These are phyloP conservation scores for Hirudinaria manillensis DNA, from an alignment of 2,888 invertebrate genomes.

Conservation along the genomic window DNA sequence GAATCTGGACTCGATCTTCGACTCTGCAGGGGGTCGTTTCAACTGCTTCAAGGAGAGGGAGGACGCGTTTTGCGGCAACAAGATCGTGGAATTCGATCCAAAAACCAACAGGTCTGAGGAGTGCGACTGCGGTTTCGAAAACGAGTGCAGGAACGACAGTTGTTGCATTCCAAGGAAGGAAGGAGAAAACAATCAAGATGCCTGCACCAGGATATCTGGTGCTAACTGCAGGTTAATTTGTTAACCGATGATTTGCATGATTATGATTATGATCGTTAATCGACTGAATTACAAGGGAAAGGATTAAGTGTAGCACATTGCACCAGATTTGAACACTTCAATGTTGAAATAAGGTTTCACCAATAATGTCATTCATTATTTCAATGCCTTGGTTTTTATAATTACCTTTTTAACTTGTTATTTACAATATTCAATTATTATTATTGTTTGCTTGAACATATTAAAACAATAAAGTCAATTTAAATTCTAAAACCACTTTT, in stretches of 20 bases:
- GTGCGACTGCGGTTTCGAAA: conserved; percentile 95
- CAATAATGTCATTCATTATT: too few relatives aligned
- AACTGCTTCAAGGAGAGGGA: conserved; percentile 77
- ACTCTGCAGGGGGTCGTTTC: background rate
- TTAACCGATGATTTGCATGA: background rate
- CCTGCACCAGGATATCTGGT: conserved; percentile 30
- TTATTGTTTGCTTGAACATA: too few relatives aligned
- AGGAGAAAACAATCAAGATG: conserved; percentile 42
- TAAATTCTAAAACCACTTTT: too few relatives aligned
- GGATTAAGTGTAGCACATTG: too few relatives aligned
- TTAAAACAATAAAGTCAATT: too few relatives aligned
- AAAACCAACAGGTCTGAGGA: conserved; percentile 73
- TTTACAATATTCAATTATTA: too few relatives aligned
- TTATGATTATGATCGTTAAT: background rate
- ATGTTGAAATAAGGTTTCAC: too few relatives aligned
- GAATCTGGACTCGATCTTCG: conserved; percentile 11
- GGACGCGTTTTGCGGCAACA: conserved; percentile 96
- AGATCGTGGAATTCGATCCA: conserved; percentile 67
- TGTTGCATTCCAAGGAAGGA: conserved; percentile 66
- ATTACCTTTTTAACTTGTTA: too few relatives aligned
- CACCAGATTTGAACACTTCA: too few relatives aligned
- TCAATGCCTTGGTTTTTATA: too few relatives aligned
- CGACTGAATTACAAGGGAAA: too few relatives aligned
- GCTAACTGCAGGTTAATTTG: conserved; percentile 36
- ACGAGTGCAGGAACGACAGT: conserved; percentile 64